phyloP scores from a whole-genome alignment of 1,140 invertebrate genomes.

The Cylas formicarius region DNA sequence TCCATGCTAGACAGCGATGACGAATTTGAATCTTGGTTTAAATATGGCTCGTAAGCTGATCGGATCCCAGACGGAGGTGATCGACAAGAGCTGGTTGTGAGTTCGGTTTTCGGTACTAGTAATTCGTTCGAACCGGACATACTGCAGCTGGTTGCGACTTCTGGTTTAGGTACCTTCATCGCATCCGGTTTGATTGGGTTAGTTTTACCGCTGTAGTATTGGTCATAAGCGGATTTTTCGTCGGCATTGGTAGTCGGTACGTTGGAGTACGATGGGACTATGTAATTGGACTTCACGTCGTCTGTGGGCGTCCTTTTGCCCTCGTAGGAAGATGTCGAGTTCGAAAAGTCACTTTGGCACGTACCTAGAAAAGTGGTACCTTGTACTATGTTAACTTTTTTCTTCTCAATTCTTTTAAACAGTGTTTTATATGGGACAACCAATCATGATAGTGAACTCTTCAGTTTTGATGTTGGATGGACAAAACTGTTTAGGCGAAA shows the following conservation, averaged over 20 bases:
- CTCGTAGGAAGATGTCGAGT: slow-evolving; percentile 29
- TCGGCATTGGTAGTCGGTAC: slow-evolving; percentile 18
- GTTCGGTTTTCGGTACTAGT: slow-evolving; percentile 58
- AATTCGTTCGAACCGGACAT: slow-evolving; percentile 44
- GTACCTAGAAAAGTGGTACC: slow-evolving; percentile 8
- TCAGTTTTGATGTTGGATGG: too few species aligned
- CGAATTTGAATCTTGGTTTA: slow-evolving; percentile 65
- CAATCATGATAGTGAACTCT: too few species aligned
- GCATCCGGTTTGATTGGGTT: slow-evolving; percentile 53
- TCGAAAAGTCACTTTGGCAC: slow-evolving; percentile 33
- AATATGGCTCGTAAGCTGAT: slow-evolving; percentile 53
- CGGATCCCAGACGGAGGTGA: slow-evolving; percentile 46
- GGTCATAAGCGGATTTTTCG: slow-evolving; percentile 41
- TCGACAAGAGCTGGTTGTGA: slow-evolving; percentile 39
- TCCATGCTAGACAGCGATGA: slow-evolving; percentile 67
- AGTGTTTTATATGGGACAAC: too few species aligned
- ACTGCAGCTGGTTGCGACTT: slow-evolving; percentile 48
- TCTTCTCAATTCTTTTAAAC: too few species aligned
- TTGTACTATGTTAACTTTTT: not conserved
- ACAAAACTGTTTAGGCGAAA: too few species aligned
- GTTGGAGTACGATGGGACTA: slow-evolving; percentile 28
- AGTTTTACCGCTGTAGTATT: slow-evolving; percentile 41
- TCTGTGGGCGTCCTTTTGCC: slow-evolving; percentile 30
- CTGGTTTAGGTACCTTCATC: slow-evolving; percentile 48
- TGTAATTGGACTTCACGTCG: slow-evolving; percentile 39